Base-by-base conservation (phyloP, 2,888 invertebrate genomes). In the Andrena minutula region DNA sequence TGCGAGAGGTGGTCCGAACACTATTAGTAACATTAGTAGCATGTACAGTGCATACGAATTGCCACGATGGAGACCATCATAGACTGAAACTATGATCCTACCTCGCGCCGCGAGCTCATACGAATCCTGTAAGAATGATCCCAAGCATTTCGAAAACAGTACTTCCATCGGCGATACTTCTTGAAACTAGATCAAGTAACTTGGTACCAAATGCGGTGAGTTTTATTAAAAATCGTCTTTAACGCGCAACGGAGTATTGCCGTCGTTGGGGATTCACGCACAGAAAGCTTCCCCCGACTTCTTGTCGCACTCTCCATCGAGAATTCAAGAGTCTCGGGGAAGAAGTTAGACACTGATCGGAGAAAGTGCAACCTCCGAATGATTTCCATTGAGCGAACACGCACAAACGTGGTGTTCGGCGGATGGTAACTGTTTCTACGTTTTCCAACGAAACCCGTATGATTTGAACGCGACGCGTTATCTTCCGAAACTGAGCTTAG, bases 401-500 rank as follows among this genome's bases (percentile, higher is more conserved):
- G 41, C 41, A 41, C 41, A 41, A 41, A 41, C 41, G 41, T 16
- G 41, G 41, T 16, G 41, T 41, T n/a, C 30, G 71, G 30, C 56
- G 66, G 47, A 63, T 26, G 47, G 23, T 10, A 76, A 41, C 58
- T 41, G 64, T 80, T 82, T 82, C 61, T 82, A 80, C 65, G 47
- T 58, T 71, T 75, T 80, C 71, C 65, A 58, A 79, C 23, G n/a
- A 28, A 72, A 60, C 28, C 70, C 53, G n/a, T 75, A 53, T 64
- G 65, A 73, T 72, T 65, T 32, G 61, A 53, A 71, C 60, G 60
- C 28, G 56, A 58, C 69, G 60, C 75, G 35, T 77, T 53, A 75
- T 85, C 85, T 84, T 83, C 79, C 84, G 83, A 88, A 87, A 85
- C 83, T 89, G 90, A 91, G 89, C 90, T 90, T 89, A 90, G 88